Percentiles rank a stretch among this genome's conserved stretches.
Evolutionary conservation across 2,113 vertebrate species (phyloP).

Genomic region (Telmatochromis brichardi): DNA sequence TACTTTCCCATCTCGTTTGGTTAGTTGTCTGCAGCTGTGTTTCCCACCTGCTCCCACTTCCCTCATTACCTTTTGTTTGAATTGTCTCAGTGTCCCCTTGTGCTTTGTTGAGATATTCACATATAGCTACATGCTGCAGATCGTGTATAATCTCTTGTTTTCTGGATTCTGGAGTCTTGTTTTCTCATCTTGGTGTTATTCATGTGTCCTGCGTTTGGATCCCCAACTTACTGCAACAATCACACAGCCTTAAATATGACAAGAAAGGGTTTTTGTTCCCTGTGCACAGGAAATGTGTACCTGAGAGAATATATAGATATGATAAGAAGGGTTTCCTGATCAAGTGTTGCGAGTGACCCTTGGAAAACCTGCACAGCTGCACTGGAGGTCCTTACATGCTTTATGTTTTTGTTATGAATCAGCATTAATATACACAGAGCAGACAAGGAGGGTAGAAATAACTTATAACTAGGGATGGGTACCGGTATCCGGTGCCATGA

Average conservation of each 20-base stretch:
- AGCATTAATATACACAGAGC: background rate
- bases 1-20: background rate
- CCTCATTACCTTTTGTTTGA: background rate
- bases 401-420: background rate
- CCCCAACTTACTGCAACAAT: background rate
- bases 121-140: background rate
- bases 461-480: background rate
- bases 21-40: background rate
- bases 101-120: background rate
- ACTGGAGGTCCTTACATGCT: background rate
- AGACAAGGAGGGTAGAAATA: background rate
- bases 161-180: background rate
- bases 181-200: background rate
- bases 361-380: background rate
- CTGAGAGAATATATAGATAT: background rate
- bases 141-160: background rate
- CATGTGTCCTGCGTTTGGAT: background rate
- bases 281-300: background rate
- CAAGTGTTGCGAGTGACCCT: background rate
- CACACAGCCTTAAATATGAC: background rate
- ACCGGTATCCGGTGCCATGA: too few relatives aligned
- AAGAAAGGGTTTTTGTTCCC: background rate
- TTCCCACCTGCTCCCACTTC: background rate
- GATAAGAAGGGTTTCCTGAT: background rate
- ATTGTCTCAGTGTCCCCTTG: background rate